phyloP scores from a whole-genome alignment of 2,797 vertebrate species.

The Premnoplex brunnescens region DNA sequence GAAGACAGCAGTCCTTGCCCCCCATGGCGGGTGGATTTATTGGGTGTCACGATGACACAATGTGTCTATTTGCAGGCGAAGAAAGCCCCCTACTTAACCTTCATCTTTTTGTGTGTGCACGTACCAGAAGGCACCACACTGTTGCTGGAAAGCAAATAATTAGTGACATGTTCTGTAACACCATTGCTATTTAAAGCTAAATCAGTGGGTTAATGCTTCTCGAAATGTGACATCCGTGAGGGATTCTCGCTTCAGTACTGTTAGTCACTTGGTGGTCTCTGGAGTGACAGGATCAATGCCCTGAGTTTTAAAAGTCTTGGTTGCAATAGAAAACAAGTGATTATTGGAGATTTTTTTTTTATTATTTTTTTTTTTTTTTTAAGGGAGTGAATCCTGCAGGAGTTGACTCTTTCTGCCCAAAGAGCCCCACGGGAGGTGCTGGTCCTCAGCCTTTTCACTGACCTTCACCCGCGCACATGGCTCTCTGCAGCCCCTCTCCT shows the following conservation, averaged over 20 bases:
- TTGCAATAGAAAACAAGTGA: slow-evolving; percentile 7
- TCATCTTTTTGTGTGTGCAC: slow-evolving; percentile 63
- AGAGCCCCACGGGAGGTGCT: neutral
- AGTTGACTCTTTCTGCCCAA: neutral
- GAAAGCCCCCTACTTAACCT: slow-evolving; percentile 69
- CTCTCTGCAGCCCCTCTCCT: neutral
- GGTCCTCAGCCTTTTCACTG: neutral
- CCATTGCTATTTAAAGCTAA: slow-evolving; percentile 62
- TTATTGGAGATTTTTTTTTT: neutral
- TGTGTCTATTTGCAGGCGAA: slow-evolving; percentile 46
- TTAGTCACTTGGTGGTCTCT: slow-evolving; percentile 61
- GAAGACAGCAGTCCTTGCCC: slow-evolving; percentile 6
- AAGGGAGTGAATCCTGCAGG: neutral
- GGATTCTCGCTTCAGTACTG: slow-evolving; percentile 40
- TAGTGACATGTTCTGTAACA: slow-evolving; percentile 71
- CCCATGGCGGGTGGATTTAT: slow-evolving; percentile 63
- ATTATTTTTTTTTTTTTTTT: neutral
- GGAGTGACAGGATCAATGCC: slow-evolving; percentile 47
- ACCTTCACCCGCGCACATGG: neutral
- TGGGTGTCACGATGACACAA: slow-evolving; percentile 69
- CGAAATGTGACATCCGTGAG: slow-evolving; percentile 52
- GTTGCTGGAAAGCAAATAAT: slow-evolving; percentile 71
- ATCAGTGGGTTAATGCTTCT: slow-evolving; percentile 67
- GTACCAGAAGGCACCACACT: slow-evolving; percentile 69
- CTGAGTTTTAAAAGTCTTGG: slow-evolving; percentile 28